Evolutionary conservation across 2,113 vertebrate genomes (phyloP).

Genomic region (Dryoscopus gambensis): DNA sequence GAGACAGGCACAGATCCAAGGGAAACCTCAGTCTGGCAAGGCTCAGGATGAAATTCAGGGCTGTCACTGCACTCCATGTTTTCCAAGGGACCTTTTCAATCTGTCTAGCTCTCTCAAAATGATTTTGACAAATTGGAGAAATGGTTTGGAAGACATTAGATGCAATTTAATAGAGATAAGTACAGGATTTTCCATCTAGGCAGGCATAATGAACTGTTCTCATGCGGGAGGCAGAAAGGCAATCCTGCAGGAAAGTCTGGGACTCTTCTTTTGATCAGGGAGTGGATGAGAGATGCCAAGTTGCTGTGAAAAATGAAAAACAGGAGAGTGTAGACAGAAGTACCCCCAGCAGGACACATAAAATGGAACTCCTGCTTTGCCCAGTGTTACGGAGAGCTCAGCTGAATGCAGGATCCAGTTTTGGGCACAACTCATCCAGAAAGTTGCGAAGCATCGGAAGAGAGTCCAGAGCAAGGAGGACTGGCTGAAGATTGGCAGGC

Average conservation of each 20-base stretch:
- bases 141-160: slow-evolving; percentile 46
- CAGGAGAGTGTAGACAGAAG: background rate
- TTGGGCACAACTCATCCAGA: background rate
- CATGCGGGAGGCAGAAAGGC: background rate
- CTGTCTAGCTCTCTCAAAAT: background rate
- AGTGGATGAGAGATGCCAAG: background rate
- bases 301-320: background rate
- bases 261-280: background rate
- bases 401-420: background rate
- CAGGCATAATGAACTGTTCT: slow-evolving; percentile 29
- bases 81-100: background rate
- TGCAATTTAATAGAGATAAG: slow-evolving; percentile 24
- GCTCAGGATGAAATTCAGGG: background rate
- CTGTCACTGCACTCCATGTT: background rate
- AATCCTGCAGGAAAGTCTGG: background rate
- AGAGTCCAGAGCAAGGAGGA: background rate
- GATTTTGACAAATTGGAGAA: slow-evolving; percentile 35
- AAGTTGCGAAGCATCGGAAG: background rate
- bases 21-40: background rate
- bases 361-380: background rate
- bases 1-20: background rate
- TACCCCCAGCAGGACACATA: background rate
- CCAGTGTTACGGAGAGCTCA: background rate
- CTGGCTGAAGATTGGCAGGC: background rate
- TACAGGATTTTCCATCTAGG: background rate